Conservation (phyloP, 1,140 invertebrate species). For the Choristoneura fumiferana region DNA sequence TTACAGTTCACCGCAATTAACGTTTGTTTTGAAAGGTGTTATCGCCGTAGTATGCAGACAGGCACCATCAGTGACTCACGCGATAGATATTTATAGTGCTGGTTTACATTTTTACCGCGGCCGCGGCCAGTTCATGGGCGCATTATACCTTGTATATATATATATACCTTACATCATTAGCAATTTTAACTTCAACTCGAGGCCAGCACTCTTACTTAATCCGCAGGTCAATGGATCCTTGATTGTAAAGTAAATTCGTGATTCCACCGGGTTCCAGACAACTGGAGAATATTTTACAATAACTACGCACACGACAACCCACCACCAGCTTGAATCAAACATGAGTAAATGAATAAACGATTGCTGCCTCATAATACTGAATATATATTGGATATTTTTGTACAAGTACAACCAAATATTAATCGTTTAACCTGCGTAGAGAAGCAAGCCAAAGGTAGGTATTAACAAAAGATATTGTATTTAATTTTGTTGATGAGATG, state of each 20-base stretch:
- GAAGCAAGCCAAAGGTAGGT: too few relatives aligned
- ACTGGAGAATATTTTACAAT: neutral
- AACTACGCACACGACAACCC: conserved; percentile 3
- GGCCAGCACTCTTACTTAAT: too few relatives aligned
- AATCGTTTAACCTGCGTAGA: too few relatives aligned
- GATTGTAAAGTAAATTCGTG: neutral
- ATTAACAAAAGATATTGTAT: too few relatives aligned
- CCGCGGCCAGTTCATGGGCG: conserved; percentile 11
- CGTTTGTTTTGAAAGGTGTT: conserved; percentile 18
- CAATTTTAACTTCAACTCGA: neutral
- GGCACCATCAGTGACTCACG: conserved; percentile 11
- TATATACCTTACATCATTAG: conserved; percentile 13
- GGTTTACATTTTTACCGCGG: conserved; percentile 18
- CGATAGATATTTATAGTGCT: conserved; percentile 13
- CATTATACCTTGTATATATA: neutral
- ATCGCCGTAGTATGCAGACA: neutral
- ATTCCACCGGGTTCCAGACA: neutral
- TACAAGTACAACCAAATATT: neutral
- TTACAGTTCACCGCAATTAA: neutral
- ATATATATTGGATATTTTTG: neutral
- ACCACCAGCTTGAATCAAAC: conserved; percentile 3
- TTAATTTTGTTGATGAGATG: too few relatives aligned
- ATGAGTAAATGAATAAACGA: conserved; percentile 3
- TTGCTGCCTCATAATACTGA: neutral
- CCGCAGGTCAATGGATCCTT: too few relatives aligned